Conservation (phyloP, 2,113 vertebrate species). For the Nestor notabilis region DNA sequence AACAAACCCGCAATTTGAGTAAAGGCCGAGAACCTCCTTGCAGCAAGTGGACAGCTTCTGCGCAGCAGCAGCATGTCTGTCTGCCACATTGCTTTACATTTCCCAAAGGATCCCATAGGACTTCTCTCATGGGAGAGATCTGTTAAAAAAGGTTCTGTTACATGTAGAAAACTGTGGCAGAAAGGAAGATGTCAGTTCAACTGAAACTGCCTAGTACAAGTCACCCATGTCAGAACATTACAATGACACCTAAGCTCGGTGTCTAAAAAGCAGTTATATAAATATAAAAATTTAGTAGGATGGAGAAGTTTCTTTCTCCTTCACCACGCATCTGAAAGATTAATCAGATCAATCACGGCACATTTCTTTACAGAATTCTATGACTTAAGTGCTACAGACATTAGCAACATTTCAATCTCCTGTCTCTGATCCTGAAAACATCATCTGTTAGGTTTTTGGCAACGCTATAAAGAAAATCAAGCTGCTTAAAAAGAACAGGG, state of each 20-base stretch:
- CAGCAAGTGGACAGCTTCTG: background rate
- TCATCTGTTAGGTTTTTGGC: conserved; percentile 50
- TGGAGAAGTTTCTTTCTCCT: conserved; percentile 14
- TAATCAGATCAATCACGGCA: conserved; percentile 46
- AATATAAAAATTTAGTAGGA: background rate
- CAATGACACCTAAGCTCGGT: background rate
- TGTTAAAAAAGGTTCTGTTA: background rate
- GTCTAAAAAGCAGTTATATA: conserved; percentile 17
- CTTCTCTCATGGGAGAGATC: background rate
- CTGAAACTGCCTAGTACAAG: background rate
- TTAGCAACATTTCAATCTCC: conserved; percentile 60
- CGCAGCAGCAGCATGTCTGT: background rate
- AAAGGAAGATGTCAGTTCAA: background rate
- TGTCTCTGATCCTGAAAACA: conserved; percentile 57
- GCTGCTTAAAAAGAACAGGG: background rate
- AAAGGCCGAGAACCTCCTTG: background rate
- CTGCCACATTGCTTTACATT: background rate
- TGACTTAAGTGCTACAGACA: conserved; percentile 57
- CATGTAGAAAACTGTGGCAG: background rate
- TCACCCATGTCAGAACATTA: background rate
- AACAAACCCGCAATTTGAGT: background rate
- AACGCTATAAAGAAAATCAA: background rate
- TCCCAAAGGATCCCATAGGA: background rate
- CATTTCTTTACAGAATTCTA: conserved; percentile 62
- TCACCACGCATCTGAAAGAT: conserved; percentile 40